A percentile compares a stretch with the other conserved stretches of the same genome.
Evolutionary conservation across 2,888 invertebrate genomes (phyloP).

Genomic region (Anoplius nigerrimus): DNA sequence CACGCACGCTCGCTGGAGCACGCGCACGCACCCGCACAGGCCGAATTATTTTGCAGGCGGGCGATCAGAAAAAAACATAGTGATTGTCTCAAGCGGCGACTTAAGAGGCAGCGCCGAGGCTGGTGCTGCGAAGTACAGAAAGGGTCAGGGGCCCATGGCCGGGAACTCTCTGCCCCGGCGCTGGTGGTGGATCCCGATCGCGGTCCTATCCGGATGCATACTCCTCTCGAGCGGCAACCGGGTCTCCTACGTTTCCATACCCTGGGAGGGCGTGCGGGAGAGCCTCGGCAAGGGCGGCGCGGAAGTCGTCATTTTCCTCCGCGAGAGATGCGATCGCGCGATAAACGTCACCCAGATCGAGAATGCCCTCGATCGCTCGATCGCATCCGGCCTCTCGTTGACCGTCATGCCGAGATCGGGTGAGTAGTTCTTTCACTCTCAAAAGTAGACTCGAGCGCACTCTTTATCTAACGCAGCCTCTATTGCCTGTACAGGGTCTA

Average conservation of each 20-base stretch:
- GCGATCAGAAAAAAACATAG: no score
- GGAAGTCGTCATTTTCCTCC: conserved; percentile 66
- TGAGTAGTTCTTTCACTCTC: conserved; percentile 58
- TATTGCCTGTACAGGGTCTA: no score
- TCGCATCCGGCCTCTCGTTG: conserved; percentile 52
- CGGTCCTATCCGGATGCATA: conserved; percentile 62
- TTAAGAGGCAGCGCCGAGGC: conserved; percentile 20
- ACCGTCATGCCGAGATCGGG: conserved; percentile 63
- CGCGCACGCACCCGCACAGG: background rate
- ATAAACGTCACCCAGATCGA: conserved; percentile 61
- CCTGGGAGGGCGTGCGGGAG: conserved; percentile 37
- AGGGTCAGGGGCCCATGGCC: conserved; percentile 69
- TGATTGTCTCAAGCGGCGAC: background rate
- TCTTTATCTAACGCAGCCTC: no score
- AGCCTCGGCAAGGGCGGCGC: conserved; percentile 24
- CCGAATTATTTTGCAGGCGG: background rate
- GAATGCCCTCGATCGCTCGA: conserved; percentile 64
- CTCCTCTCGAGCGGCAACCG: conserved; percentile 59
- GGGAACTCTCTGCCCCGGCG: conserved; percentile 72
- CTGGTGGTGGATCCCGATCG: conserved; percentile 70
- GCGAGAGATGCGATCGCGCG: conserved; percentile 64
- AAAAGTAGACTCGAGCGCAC: no score
- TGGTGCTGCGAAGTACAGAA: conserved; percentile 4
- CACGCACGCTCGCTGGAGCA: background rate
- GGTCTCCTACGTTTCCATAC: conserved; percentile 46